A percentile compares a stretch with the other conserved stretches of the same genome.
These are phyloP conservation scores for Notospermus geniculatus DNA, from an alignment of 1,140 invertebrate species.

Conservation along the genomic window DNA sequence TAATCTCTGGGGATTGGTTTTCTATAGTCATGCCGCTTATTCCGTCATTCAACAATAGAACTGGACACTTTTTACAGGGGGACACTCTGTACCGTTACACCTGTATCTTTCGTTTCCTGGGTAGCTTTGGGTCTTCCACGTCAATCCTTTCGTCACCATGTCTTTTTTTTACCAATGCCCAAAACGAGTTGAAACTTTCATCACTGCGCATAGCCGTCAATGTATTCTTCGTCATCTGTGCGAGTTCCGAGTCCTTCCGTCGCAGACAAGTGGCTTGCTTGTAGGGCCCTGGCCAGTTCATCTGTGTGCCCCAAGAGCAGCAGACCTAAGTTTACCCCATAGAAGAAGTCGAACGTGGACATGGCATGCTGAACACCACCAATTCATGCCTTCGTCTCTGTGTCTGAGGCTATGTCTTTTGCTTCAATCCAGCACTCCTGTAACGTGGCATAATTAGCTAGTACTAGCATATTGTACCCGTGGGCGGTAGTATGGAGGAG, in stretches of 20 bases:
- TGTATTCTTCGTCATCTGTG: background rate
- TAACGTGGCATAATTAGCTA: background rate
- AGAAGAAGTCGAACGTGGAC: background rate
- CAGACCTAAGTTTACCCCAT: background rate
- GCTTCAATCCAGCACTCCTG: background rate
- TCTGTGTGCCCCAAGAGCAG: background rate
- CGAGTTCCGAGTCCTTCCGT: background rate
- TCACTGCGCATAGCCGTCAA: background rate
- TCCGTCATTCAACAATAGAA: too few species aligned
- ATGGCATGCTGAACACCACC: background rate
- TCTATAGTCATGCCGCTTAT: too few species aligned
- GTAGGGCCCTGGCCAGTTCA: background rate
- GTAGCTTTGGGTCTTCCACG: background rate
- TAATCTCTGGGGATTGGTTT: too few species aligned
- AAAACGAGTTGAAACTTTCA: background rate
- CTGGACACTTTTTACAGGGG: too few species aligned
- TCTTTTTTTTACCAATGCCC: background rate
- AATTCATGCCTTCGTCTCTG: background rate
- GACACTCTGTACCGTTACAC: too few species aligned
- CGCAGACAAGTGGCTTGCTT: background rate
- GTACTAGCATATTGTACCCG: too few species aligned
- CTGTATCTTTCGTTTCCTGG: background rate
- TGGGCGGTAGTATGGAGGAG: too few species aligned
- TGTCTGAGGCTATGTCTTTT: background rate
- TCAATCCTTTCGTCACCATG: background rate